Evolutionary conservation across 2,113 vertebrate species (phyloP).

Genomic region (Spea multiplicata): DNA sequence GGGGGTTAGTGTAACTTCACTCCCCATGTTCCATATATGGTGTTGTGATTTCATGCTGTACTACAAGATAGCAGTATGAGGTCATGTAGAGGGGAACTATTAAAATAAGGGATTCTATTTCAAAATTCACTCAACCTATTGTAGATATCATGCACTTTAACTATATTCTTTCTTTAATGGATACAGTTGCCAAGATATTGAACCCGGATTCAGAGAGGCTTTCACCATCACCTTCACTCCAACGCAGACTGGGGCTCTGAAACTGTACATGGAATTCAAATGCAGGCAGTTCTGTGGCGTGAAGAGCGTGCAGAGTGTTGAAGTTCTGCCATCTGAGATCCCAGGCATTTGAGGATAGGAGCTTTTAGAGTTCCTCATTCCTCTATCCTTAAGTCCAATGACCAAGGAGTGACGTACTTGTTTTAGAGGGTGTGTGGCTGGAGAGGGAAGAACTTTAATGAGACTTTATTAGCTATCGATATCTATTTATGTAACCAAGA

Average conservation of each 20-base stretch:
- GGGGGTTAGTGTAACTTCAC: neutral
- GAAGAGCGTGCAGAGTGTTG: conserved; percentile 51
- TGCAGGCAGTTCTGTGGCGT: conserved; percentile 60
- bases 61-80: neutral
- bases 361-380: no score
- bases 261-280: conserved; percentile 57
- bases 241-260: conserved; percentile 51
- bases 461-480: no score
- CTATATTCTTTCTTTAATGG: neutral
- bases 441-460: no score
- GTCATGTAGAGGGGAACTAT: neutral
- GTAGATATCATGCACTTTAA: neutral
- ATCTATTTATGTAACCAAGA: no score
- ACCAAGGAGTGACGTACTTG: no score
- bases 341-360: neutral
- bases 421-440: no score
- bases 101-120: neutral
- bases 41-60: neutral
- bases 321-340: conserved; percentile 50
- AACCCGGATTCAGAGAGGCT: conserved; percentile 41
- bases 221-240: conserved; percentile 58
- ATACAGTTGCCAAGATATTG: conserved; percentile 40
- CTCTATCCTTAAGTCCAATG: no score
- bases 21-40: no score
- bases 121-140: neutral